Conservation (phyloP, 2,113 vertebrate genomes). For the Semnornis frantzii region DNA sequence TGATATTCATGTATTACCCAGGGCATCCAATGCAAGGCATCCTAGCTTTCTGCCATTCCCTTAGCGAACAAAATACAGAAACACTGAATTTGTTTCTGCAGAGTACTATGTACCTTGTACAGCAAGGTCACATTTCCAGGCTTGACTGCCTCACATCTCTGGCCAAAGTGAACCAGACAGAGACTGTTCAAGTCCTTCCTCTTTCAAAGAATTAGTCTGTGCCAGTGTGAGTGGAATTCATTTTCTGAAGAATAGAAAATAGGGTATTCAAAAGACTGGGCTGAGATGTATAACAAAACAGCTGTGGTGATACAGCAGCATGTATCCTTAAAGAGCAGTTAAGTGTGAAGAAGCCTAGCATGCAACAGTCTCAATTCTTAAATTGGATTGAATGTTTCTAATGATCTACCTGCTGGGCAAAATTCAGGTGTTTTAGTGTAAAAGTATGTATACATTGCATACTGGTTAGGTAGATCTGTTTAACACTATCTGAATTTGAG, state of each 20-base stretch:
- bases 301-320: not conserved
- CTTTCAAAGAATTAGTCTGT: not conserved
- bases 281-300: not conserved
- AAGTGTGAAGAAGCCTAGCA: not conserved
- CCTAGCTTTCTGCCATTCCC: not conserved
- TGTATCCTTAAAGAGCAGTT: not conserved
- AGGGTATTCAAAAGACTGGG: not conserved
- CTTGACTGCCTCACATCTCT: not conserved
- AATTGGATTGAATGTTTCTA: not conserved
- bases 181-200: not conserved
- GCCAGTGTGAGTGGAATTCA: not conserved
- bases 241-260: not conserved
- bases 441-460: not conserved
- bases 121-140: not conserved
- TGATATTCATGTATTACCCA: not conserved
- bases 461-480: not conserved
- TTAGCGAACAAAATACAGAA: not conserved
- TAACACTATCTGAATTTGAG: not conserved
- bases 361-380: not conserved
- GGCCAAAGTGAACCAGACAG: not conserved
- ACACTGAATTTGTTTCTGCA: not conserved
- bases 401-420: not conserved
- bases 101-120: not conserved
- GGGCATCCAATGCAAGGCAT: not conserved
- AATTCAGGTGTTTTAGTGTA: not conserved